Conservation (phyloP, 2,113 vertebrate species). For the Osmerus eperlanus region DNA sequence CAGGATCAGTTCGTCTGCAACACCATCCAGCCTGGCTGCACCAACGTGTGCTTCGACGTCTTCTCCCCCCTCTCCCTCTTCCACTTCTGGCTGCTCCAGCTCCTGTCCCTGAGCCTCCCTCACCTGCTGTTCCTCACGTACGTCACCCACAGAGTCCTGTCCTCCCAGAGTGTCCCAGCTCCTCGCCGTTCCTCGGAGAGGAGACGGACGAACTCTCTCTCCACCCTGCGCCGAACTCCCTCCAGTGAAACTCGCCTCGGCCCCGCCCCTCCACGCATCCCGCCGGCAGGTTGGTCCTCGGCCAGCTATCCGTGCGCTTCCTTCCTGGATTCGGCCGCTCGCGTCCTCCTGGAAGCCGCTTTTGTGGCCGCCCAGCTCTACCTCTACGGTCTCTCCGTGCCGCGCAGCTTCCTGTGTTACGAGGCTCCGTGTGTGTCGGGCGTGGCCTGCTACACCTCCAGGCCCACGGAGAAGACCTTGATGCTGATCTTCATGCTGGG, state of each 20-base stretch:
- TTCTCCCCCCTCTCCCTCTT: conserved; percentile 88
- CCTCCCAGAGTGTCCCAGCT: not conserved
- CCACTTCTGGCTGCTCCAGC: conserved; percentile 90
- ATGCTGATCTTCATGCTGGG: conserved; percentile 86
- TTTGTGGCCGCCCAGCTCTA: conserved; percentile 84
- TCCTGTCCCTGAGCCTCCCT: conserved; percentile 77
- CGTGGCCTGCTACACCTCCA: conserved; percentile 91
- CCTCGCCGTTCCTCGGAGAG: not conserved
- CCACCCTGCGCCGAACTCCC: not conserved
- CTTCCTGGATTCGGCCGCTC: conserved; percentile 75
- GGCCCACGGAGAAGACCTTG: conserved; percentile 90
- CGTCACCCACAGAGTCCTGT: conserved; percentile 74
- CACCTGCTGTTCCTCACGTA: conserved; percentile 77
- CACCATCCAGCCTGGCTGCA: conserved; percentile 92
- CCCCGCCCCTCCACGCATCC: not conserved
- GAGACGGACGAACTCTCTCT: conserved; percentile 1
- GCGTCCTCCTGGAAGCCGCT: conserved; percentile 78
- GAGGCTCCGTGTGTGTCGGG: conserved; percentile 81
- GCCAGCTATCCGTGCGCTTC: conserved; percentile 79
- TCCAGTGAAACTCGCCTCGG: conserved; percentile 17
- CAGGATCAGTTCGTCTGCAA: conserved; percentile 93
- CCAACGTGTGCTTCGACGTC: conserved; percentile 89
- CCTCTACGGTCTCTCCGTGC: conserved; percentile 85
- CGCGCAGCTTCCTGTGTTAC: conserved; percentile 82
- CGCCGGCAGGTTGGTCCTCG: conserved; percentile 2